phyloP scores from a whole-genome alignment of 2,113 vertebrate genomes.

The Zosterops borbonicus region DNA sequence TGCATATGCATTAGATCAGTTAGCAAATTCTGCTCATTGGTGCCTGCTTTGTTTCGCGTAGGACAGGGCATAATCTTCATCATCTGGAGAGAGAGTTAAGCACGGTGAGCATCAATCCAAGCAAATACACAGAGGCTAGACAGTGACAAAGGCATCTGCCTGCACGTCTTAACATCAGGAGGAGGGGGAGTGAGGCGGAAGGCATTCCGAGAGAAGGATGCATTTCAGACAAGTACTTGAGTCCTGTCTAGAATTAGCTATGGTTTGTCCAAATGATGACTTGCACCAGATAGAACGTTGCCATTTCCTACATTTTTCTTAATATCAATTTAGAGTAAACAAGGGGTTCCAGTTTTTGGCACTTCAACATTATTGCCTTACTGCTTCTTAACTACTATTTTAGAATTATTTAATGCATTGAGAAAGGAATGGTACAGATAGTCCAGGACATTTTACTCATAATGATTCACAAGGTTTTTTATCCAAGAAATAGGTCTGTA shows the following conservation, averaged over 20 bases:
- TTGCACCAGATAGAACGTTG: not conserved
- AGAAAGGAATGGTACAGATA: not conserved
- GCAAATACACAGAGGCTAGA: not conserved
- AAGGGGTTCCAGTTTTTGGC: not conserved
- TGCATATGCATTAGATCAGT: conserved; percentile 36
- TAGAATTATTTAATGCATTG: not conserved
- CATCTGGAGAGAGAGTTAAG: conserved; percentile 25
- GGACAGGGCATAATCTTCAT: conserved; percentile 16
- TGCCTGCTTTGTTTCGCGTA: conserved; percentile 47
- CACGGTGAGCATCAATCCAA: not conserved
- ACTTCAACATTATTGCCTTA: not conserved
- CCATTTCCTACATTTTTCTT: not conserved
- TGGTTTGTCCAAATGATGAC: conserved; percentile 5
- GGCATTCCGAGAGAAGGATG: conserved; percentile 7
- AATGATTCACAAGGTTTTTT: not conserved
- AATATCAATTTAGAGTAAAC: not conserved
- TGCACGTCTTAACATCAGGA: conserved; percentile 28
- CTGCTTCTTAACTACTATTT: not conserved
- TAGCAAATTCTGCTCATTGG: conserved; percentile 23
- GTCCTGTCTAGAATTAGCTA: conserved; percentile 14
- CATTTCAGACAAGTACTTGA: conserved; percentile 15
- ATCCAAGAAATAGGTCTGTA: not conserved
- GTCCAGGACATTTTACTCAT: not conserved
- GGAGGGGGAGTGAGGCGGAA: not conserved
- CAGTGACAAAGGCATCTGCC: conserved; percentile 53